Percentiles rank a stretch among this genome's conserved stretches.
phyloP scores from a whole-genome alignment of 2,888 invertebrate genomes.

The Apamea epomidion region DNA sequence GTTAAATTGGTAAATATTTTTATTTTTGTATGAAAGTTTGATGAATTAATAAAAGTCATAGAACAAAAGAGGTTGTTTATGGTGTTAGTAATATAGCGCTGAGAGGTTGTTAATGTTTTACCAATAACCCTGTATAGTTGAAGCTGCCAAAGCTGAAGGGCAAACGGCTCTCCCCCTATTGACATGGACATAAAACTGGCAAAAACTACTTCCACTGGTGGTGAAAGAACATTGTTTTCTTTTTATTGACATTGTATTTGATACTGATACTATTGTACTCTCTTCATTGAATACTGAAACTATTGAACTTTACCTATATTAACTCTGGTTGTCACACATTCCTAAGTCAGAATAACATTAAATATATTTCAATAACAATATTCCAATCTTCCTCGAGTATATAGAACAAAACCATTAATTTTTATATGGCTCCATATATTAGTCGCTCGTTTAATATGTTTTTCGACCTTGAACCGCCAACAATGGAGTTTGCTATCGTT shows the following conservation, averaged over 20 bases:
- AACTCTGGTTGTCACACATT: neutral
- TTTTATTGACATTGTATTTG: too few relatives aligned
- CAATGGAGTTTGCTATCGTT: slow-evolving; percentile 56
- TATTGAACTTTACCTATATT: neutral
- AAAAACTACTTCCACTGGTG: too few relatives aligned
- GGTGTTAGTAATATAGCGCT: too few relatives aligned
- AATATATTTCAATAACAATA: slow-evolving; percentile 6
- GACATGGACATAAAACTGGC: neutral
- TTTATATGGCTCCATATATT: slow-evolving; percentile 47
- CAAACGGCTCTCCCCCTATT: neutral
- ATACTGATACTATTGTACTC: neutral
- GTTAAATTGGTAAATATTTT: too few relatives aligned
- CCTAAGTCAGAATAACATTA: slow-evolving; percentile 2
- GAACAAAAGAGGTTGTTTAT: too few relatives aligned
- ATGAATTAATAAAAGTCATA: too few relatives aligned
- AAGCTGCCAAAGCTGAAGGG: neutral
- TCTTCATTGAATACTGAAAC: neutral
- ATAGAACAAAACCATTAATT: slow-evolving; percentile 43
- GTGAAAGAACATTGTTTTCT: neutral
- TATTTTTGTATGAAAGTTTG: too few relatives aligned
- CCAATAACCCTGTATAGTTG: too few relatives aligned
- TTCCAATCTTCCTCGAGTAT: slow-evolving; percentile 28
- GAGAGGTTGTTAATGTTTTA: too few relatives aligned
- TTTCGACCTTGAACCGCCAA: slow-evolving; percentile 63
- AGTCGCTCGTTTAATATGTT: slow-evolving; percentile 56